A percentile compares a stretch with the other conserved stretches of the same genome.
Evolutionary conservation across 2,888 invertebrate species (phyloP).

Genomic region (Campaea margaritaria): DNA sequence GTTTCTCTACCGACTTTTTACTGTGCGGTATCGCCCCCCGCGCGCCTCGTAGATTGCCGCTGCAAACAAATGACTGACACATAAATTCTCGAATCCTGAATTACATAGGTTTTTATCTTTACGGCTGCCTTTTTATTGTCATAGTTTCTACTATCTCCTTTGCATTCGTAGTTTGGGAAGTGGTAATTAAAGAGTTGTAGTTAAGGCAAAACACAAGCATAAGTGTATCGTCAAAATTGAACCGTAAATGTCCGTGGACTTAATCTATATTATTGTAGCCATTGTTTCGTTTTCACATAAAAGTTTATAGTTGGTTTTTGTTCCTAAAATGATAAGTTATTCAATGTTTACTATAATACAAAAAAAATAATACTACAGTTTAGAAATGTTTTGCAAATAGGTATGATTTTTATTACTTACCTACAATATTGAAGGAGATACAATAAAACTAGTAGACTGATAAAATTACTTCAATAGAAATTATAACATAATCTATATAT

Average conservation of each 20-base stretch:
- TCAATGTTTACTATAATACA: too few species aligned
- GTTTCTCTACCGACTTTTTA: constrained; percentile 11
- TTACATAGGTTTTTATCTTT: constrained; percentile 64
- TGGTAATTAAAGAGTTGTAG: constrained; percentile 6
- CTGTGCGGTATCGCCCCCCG: constrained; percentile 45
- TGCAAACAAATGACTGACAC: constrained; percentile 73
- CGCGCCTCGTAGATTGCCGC: constrained; percentile 63
- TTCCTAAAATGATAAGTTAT: too few species aligned
- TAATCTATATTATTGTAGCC: too few species aligned
- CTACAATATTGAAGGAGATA: too few species aligned
- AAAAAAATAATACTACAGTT: too few species aligned
- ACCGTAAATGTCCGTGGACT: neutral
- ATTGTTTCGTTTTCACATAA: neutral
- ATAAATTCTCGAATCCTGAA: constrained; percentile 68
- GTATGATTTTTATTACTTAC: too few species aligned
- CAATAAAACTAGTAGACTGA: too few species aligned
- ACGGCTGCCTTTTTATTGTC: constrained; percentile 50
- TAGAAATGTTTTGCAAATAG: too few species aligned
- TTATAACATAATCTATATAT: too few species aligned
- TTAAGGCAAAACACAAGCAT: neutral
- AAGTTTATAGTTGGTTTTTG: too few species aligned
- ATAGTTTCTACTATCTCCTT: constrained; percentile 48
- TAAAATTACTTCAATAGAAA: too few species aligned
- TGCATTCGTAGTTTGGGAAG: constrained; percentile 35
- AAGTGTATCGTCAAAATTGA: neutral